Base-by-base conservation (phyloP, 2,888 invertebrate genomes). In the Smittia sp. region DNA sequence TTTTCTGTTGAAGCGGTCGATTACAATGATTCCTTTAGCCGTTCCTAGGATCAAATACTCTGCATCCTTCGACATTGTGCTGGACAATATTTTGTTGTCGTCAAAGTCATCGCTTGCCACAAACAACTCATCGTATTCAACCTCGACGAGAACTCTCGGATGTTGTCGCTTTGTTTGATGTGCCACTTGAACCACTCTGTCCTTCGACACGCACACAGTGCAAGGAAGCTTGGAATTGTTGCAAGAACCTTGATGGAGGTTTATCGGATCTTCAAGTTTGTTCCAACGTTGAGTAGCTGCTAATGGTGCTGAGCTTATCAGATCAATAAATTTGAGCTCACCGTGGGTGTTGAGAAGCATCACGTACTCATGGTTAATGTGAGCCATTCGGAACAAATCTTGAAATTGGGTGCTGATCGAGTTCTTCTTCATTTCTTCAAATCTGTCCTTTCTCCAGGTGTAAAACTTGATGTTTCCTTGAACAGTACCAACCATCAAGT, bases 11-110 rank as follows among this genome's bases (percentile, higher is more conserved):
- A 75, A 74, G 0, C 79, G 75, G 74, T 82, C 79, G 32, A 79
- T 80, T 0, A 83, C 78, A 11, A 80, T 77, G 0, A 82, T 75
- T 3, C 82, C 82, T 24, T 77, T 77, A n/a, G 77, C 77, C 13
- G 83, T 81, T 18, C 82, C 83, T 73, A 82, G 76, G 18, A 81
- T 77, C 9, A 82, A 75, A 75, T 79, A 81, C 58, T 77, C 76
- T 0, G 77, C 77, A 67, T 80, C 80, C 1, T 76, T 76, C 1
- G 81, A 78, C 4, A 79, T 74, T 73, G 78, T 78, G 11, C 79
- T 80, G 73, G 83, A 82, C 18, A 75, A 66, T 11, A 74, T 74
- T 38, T 13, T 32, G 41, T 73, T 69, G 24, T 70, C 52, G 1
- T 68, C 67, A 62, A 39, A 38, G 9, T 72, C 72, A 13, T 58